Base-by-base conservation (phyloP, 2,888 invertebrate species). In the Zaprionus lineosus region DNA sequence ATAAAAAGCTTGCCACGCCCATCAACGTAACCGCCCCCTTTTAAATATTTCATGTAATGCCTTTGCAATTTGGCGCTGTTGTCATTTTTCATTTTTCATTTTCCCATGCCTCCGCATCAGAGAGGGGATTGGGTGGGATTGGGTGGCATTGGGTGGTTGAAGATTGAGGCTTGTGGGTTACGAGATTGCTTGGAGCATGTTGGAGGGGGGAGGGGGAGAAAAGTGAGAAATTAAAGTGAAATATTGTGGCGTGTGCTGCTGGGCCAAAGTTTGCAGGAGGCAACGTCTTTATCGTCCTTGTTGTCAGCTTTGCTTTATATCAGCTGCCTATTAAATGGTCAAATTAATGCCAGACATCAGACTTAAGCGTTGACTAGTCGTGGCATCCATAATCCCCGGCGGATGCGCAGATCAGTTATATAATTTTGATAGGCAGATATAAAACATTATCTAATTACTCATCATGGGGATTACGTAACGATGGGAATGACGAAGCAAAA, bases 1-100 rank as follows among this genome's bases (percentile, higher is more conserved):
- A 28, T 24, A 29, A 29, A 29, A 29, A 2, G 11, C n/a, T 0
- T 2, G 14, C 14, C 1, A 2, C 4, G 3, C 15, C 3, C 2
- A 7, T 8, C 4, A 5, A 3, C 8, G 0, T 5, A 4, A 41
- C 11, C 37, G 37, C 8, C 26, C 26, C 16, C 28, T 39, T 73
- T 61, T 65, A 40, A 72, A 77, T 73, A 78, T 81, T 78, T 70
- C 58, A 84, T 79, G 50, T 62, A 76, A 69, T 79, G 70, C 62
- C 81, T 73, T 76, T 74, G 68, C 74, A 77, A 67, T 79, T 81
- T 68, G 64, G 58, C 60, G 46, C 46, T 66, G 62, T 81, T 84
- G 65, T 84, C 64, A 75, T 75, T 82, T 78, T 78, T 73, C 76
- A 66, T 75, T 66, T 47, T 46, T 52, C 56, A 56, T 41, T 64